A percentile compares a stretch with the other conserved stretches of the same genome.
Evolutionary conservation across 2,797 vertebrate genomes (phyloP).

Genomic region (Pipistrellus nathusii): DNA sequence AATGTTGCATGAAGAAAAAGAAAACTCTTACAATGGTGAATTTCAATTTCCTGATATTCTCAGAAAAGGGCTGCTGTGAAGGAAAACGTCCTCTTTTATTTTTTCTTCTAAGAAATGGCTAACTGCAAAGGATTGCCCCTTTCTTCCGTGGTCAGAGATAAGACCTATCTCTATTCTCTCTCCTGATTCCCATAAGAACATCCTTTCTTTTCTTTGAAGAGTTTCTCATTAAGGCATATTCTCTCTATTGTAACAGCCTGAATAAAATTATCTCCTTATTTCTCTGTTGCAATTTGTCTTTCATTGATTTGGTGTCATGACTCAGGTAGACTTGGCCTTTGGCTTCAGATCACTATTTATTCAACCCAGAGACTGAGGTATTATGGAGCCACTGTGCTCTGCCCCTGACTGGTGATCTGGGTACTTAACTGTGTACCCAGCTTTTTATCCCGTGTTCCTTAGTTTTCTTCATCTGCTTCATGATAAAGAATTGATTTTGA

Average conservation of each 20-base stretch:
- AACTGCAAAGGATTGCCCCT: not conserved
- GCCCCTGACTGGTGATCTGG: not conserved
- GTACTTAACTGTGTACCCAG: not conserved
- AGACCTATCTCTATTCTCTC: not conserved
- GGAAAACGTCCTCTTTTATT: not conserved
- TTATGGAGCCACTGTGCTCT: not conserved
- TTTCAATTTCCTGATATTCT: not conserved
- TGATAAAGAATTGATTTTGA: not conserved
- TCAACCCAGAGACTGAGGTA: not conserved
- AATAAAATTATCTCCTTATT: not conserved
- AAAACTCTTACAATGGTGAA: not conserved
- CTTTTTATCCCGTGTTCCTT: not conserved
- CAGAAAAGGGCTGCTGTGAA: not conserved
- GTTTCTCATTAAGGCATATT: not conserved
- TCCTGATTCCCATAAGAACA: not conserved
- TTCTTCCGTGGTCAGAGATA: not conserved
- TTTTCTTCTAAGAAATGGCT: not conserved
- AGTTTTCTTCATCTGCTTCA: not conserved
- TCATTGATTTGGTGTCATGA: not conserved
- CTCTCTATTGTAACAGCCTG: not conserved
- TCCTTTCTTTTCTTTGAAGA: not conserved
- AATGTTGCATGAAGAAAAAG: not conserved
- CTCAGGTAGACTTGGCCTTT: not conserved
- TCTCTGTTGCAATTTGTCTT: not conserved
- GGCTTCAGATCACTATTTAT: not conserved